Base-by-base conservation (phyloP, 2,113 vertebrate genomes). In the Dicentrarchus labrax region DNA sequence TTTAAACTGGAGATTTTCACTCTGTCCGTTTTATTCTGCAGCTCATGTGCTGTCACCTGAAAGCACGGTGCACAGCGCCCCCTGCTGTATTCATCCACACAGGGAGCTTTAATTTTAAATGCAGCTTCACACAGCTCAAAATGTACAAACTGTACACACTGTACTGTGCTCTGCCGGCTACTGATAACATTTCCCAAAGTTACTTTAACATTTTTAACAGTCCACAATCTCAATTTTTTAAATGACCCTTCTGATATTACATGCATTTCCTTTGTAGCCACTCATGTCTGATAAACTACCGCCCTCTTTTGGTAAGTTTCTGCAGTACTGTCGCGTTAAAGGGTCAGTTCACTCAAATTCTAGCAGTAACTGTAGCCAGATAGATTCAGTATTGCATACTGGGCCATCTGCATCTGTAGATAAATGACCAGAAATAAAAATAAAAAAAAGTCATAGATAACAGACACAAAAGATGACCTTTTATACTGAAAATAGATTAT, bases 51-150 rank as follows among this genome's bases (percentile, higher is more conserved):
- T 0, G 0, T 8, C 4, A 76, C 30, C 2, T 16, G 41, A 73
- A 82, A 61, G 0, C 47, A 59, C 8, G 86, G 89, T 68, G 51
- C 50, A 64, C 86, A 92, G 84, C 89, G 85, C 71, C 77, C 30
- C 84, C 91, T 86, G 71, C 17, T 79, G 86, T 43, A 0, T n/a
- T 4, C 6, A 21, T 0, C 10, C 13, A 4, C 19, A 39, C 6
- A 10, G 36, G 2, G 0, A 1, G 30, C 17, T 45, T 15, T 3
- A 0, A 6, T 45, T 62, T 47, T 39, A n/a, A n/a, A 70, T 3
- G 30, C 17, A 47, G 36, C 8, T 54, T 59, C 4, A 16, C 11
- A 21, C 7, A 21, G 17, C 2, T 2, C 21, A 8, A n/a, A 2
- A 15, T 22, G 30, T 4, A 2, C 7, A 75, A 10, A 9, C 2